These are phyloP conservation scores for Propithecus coquereli DNA, from an alignment of 2,113 vertebrate species.

Conservation along the genomic window DNA sequence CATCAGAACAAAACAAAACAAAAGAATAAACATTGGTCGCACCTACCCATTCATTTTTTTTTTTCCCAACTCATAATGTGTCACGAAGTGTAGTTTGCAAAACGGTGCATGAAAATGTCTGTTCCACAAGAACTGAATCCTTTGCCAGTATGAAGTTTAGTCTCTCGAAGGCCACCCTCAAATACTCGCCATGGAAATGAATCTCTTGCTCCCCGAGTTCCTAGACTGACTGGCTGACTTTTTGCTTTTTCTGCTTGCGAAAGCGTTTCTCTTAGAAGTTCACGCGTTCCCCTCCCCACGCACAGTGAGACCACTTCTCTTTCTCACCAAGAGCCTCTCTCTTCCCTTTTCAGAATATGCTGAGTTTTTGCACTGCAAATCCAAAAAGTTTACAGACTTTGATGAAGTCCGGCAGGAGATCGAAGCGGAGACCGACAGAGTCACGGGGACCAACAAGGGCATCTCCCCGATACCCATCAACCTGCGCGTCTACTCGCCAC, in stretches of 20 bases:
- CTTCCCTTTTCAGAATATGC: constrained; percentile 88
- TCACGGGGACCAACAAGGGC: constrained; percentile 96
- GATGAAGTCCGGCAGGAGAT: constrained; percentile 96
- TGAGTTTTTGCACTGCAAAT: constrained; percentile 97
- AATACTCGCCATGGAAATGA: not conserved
- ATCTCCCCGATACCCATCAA: constrained; percentile 97
- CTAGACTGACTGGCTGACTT: not conserved
- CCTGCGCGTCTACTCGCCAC: constrained; percentile 93
- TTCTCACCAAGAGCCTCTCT: not conserved
- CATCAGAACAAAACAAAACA: not conserved
- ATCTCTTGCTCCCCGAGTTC: not conserved
- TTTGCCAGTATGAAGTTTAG: not conserved
- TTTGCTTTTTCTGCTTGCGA: not conserved
- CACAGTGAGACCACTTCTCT: fast-evolving
- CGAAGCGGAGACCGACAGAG: constrained; percentile 93
- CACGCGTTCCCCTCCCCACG: fast-evolving
- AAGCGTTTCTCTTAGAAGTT: not conserved
- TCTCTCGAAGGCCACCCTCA: not conserved
- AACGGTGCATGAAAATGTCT: not conserved
- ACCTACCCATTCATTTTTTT: not conserved
- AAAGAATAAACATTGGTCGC: not conserved
- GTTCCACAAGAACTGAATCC: not conserved
- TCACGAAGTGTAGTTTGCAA: not conserved
- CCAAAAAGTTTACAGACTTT: constrained; percentile 97
- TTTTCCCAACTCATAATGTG: not conserved